Conservation (phyloP, 2,888 invertebrate genomes). For the Rhabditophanes sp. region DNA sequence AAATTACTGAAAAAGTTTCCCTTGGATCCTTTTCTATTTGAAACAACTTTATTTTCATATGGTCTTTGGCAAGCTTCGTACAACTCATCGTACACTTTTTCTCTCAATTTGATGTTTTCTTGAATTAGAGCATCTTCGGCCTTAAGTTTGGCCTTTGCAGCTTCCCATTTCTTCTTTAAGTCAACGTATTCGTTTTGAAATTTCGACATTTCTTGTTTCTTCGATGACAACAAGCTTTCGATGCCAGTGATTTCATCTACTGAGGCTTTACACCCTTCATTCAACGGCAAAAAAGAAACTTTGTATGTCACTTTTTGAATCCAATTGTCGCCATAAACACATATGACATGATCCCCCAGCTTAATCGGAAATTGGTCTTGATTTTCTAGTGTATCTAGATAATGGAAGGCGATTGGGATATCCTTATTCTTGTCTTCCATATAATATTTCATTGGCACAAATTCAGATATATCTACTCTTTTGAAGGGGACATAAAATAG, state of each 20-base stretch:
- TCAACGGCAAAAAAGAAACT: conserved; percentile 31
- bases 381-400: conserved; percentile 35
- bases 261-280: conserved; percentile 10
- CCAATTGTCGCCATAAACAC: conserved; percentile 45
- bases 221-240: conserved; percentile 19
- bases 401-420: conserved; percentile 40
- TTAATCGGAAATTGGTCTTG: conserved; percentile 19
- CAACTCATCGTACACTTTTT: conserved; percentile 29
- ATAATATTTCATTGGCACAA: conserved; percentile 39
- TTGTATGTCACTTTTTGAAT: conserved; percentile 37
- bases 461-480: conserved; percentile 36
- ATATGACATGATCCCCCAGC: conserved; percentile 29
- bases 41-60: too few relatives aligned
- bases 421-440: conserved; percentile 44
- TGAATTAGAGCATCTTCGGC: conserved; percentile 28
- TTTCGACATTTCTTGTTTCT: conserved; percentile 36
- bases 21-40: too few relatives aligned
- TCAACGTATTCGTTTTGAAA: conserved; percentile 41
- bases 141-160: conserved; percentile 25
- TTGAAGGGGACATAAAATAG: conserved; percentile 44
- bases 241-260: conserved; percentile 17
- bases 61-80: conserved; percentile 8
- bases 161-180: conserved; percentile 34
- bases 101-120: conserved; percentile 22
- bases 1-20: too few relatives aligned